Evolutionary conservation across 1,140 invertebrate species (phyloP).

Genomic region (Platyscapa corneri): DNA sequence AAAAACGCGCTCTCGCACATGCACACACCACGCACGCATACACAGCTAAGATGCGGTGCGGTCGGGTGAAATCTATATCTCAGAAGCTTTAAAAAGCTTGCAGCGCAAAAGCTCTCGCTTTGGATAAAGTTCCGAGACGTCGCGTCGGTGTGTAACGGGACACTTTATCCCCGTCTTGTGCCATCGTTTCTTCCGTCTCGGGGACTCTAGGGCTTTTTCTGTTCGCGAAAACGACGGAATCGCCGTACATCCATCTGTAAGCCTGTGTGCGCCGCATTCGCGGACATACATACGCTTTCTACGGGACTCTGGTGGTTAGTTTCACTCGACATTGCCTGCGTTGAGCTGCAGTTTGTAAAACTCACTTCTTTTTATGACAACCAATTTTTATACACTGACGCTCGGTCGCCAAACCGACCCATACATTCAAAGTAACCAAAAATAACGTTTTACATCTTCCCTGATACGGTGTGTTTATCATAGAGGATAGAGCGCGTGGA

Average conservation of each 20-base stretch:
- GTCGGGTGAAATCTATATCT: constrained; percentile 45
- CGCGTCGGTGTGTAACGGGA: constrained; percentile 50
- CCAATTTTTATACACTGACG: constrained; percentile 21
- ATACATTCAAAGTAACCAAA: constrained; percentile 18
- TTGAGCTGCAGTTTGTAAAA: constrained; percentile 23
- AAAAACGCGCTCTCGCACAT: constrained; percentile 21
- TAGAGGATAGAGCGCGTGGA: not conserved
- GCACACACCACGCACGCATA: not conserved
- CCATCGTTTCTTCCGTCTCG: constrained; percentile 48
- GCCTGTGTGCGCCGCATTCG: not conserved
- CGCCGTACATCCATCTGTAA: not conserved
- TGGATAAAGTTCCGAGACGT: constrained; percentile 57
- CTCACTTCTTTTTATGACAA: constrained; percentile 46
- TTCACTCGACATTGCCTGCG: not conserved
- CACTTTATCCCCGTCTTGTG: constrained; percentile 56
- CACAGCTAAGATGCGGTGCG: not conserved
- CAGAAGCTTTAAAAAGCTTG: constrained; percentile 46
- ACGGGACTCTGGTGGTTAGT: not conserved
- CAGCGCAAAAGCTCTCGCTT: constrained; percentile 39
- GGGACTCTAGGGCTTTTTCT: constrained; percentile 15
- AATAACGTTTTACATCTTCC: constrained; percentile 38
- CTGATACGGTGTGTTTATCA: constrained; percentile 1
- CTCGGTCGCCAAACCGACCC: not conserved
- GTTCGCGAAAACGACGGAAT: constrained; percentile 13
- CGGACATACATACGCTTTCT: not conserved